Evolutionary conservation across 1,140 invertebrate genomes (phyloP).

Genomic region (Brachionus asplanchnoidis): DNA sequence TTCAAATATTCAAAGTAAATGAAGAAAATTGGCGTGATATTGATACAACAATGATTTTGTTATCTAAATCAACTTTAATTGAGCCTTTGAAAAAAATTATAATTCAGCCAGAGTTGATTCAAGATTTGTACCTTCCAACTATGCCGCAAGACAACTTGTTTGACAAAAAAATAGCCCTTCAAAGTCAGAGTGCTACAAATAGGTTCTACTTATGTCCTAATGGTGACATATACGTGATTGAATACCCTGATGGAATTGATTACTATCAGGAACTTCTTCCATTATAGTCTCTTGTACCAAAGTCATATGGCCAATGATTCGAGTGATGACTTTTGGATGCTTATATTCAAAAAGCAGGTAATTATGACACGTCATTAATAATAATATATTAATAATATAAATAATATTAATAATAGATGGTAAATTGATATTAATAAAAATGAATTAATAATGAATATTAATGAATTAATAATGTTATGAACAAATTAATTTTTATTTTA

Average conservation of each 20-base stretch:
- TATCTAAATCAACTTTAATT: neutral
- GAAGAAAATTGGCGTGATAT: constrained; percentile 11
- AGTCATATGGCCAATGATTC: neutral
- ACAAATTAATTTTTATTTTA: neutral
- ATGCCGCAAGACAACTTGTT: constrained; percentile 44
- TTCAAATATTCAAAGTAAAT: constrained; percentile 1
- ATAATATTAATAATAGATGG: too few relatives aligned
- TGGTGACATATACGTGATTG: constrained; percentile 51
- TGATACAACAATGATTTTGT: neutral
- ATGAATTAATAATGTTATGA: too few relatives aligned
- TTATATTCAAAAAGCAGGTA: too few relatives aligned
- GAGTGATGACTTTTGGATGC: too few relatives aligned
- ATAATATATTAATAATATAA: too few relatives aligned
- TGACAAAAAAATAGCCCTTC: constrained; percentile 45
- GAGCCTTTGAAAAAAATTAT: constrained; percentile 24
- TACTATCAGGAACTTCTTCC: neutral
- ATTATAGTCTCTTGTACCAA: neutral
- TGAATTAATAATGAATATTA: too few relatives aligned
- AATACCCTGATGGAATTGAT: constrained; percentile 34
- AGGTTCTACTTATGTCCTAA: constrained; percentile 48
- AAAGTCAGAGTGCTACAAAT: constrained; percentile 42
- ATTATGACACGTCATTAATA: too few relatives aligned
- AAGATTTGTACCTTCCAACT: constrained; percentile 41
- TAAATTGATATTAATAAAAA: too few relatives aligned
- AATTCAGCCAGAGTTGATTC: neutral